Percentiles rank a stretch among this genome's conserved stretches.
These are phyloP conservation scores for Spodoptera frugiperda DNA, from an alignment of 1,140 invertebrate species.

Conservation along the genomic window DNA sequence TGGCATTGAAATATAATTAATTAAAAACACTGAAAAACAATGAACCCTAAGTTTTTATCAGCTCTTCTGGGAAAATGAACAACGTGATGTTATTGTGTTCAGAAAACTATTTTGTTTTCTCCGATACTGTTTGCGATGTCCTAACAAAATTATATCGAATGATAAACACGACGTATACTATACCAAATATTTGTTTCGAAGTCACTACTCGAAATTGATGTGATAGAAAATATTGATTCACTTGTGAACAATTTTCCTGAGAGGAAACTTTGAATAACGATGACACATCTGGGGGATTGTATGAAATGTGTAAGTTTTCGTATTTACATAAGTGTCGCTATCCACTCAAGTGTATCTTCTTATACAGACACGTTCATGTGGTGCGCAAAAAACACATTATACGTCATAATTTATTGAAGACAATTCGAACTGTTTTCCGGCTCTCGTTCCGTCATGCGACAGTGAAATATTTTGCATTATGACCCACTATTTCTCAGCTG, in stretches of 20 bases:
- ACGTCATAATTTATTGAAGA: conserved; percentile 39
- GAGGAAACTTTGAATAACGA: conserved; percentile 42
- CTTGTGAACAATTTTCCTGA: conserved; percentile 33
- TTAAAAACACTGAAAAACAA: too few relatives aligned
- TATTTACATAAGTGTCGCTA: conserved; percentile 42
- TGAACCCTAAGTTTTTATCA: too few relatives aligned
- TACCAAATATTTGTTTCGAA: conserved; percentile 33
- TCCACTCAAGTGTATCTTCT: conserved; percentile 37
- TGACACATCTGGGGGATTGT: conserved; percentile 36
- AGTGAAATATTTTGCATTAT: conserved; percentile 40
- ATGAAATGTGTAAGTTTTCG: conserved; percentile 40
- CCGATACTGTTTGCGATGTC: background rate
- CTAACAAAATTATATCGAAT: background rate
- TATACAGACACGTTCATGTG: background rate
- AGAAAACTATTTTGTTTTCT: too few relatives aligned
- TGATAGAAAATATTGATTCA: conserved; percentile 46
- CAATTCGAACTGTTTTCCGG: conserved; percentile 11
- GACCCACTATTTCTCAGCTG: conserved; percentile 36
- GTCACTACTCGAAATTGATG: conserved; percentile 37
- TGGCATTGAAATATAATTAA: too few relatives aligned
- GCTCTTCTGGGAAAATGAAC: too few relatives aligned
- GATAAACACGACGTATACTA: background rate
- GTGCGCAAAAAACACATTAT: conserved; percentile 43
- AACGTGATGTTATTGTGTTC: too few relatives aligned
- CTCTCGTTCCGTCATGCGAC: conserved; percentile 24